phyloP scores from a whole-genome alignment of 2,888 invertebrate genomes.

The Tachystola acroxantha region DNA sequence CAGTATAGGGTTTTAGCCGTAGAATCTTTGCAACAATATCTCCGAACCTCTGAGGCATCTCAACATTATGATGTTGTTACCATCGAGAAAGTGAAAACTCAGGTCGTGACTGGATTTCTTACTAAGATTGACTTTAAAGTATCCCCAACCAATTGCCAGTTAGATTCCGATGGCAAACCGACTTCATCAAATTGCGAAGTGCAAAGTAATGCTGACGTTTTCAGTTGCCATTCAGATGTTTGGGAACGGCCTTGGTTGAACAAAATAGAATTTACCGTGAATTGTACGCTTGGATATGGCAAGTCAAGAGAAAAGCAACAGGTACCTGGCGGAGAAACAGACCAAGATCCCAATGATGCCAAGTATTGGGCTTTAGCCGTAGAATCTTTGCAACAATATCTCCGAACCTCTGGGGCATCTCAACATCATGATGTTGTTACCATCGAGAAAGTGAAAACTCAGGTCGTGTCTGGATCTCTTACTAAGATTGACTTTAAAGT shows the following conservation, averaged over 20 bases:
- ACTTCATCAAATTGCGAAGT: constrained; percentile 1
- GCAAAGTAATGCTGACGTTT: background rate
- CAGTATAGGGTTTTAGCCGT: constrained; percentile 17
- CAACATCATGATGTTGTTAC: constrained; percentile 10
- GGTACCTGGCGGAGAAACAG: background rate
- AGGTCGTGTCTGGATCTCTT: constrained; percentile 19
- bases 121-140: constrained; percentile 22
- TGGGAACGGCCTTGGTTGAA: constrained; percentile 79
- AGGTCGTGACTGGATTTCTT: constrained; percentile 21
- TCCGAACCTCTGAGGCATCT: constrained; percentile 8
- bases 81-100: constrained; percentile 9
- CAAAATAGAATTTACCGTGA: constrained; percentile 34
- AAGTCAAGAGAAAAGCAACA: constrained; percentile 15
- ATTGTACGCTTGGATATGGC: constrained; percentile 8
- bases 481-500: constrained; percentile 21
- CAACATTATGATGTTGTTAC: constrained; percentile 8
- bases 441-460: constrained; percentile 18
- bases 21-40: constrained; percentile 24
- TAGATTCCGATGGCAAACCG: constrained; percentile 8
- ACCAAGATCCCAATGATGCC: constrained; percentile 16
- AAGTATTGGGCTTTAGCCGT: constrained; percentile 20
- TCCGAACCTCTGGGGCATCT: constrained; percentile 7
- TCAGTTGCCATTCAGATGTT: constrained; percentile 57
- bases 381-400: constrained; percentile 25
- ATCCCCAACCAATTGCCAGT: constrained; percentile 5